A percentile compares a stretch with the other conserved stretches of the same genome.
phyloP scores from a whole-genome alignment of 30 jellyfish, hydroid and myxozoan genomes.

The Aurelia aurita region DNA sequence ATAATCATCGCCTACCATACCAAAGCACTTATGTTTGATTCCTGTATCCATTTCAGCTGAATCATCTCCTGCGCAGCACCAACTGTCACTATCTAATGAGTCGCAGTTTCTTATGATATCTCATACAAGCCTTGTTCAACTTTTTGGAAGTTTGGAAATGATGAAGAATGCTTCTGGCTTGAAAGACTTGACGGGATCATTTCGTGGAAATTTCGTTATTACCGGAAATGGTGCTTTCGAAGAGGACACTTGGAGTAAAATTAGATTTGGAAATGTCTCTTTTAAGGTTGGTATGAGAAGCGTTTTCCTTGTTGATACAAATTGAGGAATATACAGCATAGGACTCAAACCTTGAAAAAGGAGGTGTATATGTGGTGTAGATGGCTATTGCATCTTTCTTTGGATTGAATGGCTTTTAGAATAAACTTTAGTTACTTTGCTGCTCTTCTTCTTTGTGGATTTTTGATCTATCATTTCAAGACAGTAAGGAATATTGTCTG shows the following conservation, averaged over 20 bases:
- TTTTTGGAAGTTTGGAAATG: constrained; percentile 7
- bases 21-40: too few relatives aligned
- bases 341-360: too few relatives aligned
- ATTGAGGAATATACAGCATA: not conserved
- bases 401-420: too few relatives aligned
- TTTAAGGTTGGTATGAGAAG: constrained; percentile 23
- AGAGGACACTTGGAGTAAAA: constrained; percentile 45
- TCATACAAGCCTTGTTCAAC: constrained; percentile 15
- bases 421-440: too few relatives aligned
- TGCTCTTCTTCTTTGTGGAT: too few relatives aligned
- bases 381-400: too few relatives aligned
- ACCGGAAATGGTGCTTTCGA: constrained; percentile 28
- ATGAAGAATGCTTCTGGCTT: not conserved
- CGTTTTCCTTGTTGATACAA: not conserved
- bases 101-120: constrained; percentile 58
- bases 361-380: too few relatives aligned
- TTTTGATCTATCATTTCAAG: too few relatives aligned
- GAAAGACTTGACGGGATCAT: constrained; percentile 10
- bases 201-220: constrained; percentile 57
- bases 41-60: too few relatives aligned
- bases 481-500: too few relatives aligned
- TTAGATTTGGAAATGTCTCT: constrained; percentile 8
- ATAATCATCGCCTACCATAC: too few relatives aligned
- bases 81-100: constrained; percentile 53
- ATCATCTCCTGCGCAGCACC: not conserved